These are phyloP conservation scores for Eidolon helvum DNA, from an alignment of 2,113 vertebrate genomes.

Conservation along the genomic window DNA sequence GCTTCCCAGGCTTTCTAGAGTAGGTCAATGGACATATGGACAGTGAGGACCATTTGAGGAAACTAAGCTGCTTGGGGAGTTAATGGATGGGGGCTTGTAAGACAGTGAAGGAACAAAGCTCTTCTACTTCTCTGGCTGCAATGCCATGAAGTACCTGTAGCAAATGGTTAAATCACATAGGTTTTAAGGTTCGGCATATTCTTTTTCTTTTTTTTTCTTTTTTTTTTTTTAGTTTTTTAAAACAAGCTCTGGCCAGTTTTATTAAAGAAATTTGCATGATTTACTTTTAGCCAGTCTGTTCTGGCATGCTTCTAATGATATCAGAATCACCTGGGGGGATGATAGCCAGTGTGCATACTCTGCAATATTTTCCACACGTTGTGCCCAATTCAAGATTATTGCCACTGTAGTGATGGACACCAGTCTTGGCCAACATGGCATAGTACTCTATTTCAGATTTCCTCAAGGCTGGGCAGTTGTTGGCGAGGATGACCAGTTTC, in stretches of 20 bases:
- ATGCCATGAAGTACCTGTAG: background rate
- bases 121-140: background rate
- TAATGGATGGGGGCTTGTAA: background rate
- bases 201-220: no score
- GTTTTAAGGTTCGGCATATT: background rate
- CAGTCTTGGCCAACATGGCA: conserved; percentile 93
- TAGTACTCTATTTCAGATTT: conserved; percentile 99
- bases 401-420: conserved; percentile 97
- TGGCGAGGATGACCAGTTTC: no score
- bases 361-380: conserved; percentile 95
- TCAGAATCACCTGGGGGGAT: conserved; percentile 92
- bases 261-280: no score
- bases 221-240: no score
- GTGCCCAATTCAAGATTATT: conserved; percentile 98
- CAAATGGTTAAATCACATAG: background rate
- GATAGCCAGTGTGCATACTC: conserved; percentile 98
- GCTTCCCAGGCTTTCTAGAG: background rate
- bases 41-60: background rate
- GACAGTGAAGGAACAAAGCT: background rate
- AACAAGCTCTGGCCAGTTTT: no score
- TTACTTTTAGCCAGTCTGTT: no score
- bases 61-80: background rate
- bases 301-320: no score
- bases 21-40: background rate
- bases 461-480: conserved; percentile 75